Evolutionary conservation across 2,797 vertebrate species (phyloP).

Genomic region (Hemitrygon akajei): DNA sequence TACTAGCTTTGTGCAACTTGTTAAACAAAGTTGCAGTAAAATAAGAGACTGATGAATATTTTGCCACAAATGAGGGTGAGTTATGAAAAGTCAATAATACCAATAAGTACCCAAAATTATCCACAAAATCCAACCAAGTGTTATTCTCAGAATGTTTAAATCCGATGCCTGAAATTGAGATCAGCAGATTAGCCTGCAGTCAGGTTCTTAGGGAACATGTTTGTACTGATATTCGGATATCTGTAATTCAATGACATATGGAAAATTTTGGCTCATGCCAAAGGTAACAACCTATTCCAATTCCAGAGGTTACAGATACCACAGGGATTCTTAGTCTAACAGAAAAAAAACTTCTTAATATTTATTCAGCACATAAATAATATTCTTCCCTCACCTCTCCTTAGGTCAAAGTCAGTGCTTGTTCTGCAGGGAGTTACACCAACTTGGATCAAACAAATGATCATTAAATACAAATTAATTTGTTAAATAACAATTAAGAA

Average conservation of each 20-base stretch:
- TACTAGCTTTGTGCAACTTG: background rate
- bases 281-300: constrained; percentile 10
- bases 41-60: background rate
- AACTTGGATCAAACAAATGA: background rate
- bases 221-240: constrained; percentile 20
- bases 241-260: background rate
- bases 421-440: background rate
- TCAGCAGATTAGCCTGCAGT: background rate
- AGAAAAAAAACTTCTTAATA: background rate
- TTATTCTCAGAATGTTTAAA: background rate
- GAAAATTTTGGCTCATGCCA: background rate
- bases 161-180: background rate
- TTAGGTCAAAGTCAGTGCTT: background rate
- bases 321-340: background rate
- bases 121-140: background rate
- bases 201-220: background rate
- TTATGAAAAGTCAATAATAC: background rate
- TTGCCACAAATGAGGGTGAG: background rate
- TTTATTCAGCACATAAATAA: background rate
- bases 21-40: background rate
- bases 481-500: background rate
- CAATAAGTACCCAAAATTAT: background rate
- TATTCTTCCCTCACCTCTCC: background rate
- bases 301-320: background rate
- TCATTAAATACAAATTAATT: background rate